phyloP scores from a whole-genome alignment of 2,888 invertebrate species.

The Calameuta filiformis region DNA sequence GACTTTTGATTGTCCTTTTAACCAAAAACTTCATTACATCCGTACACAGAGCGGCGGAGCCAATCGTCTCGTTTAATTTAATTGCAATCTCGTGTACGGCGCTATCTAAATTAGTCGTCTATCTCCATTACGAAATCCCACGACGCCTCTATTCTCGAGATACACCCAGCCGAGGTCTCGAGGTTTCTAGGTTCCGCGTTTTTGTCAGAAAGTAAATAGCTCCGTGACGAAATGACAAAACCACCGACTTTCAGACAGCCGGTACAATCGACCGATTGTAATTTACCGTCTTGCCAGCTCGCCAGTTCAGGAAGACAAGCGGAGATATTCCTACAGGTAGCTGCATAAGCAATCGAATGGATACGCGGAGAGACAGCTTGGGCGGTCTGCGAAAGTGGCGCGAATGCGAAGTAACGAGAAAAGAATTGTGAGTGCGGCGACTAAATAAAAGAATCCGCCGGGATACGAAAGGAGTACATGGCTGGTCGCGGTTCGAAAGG shows the following conservation, averaged over 20 bases:
- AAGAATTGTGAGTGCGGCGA: neutral
- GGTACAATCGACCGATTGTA: neutral
- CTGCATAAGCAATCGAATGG: neutral
- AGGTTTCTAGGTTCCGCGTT: neutral
- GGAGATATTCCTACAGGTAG: neutral
- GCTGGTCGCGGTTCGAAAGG: slow-evolving; percentile 49
- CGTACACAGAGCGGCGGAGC: neutral
- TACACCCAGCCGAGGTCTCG: neutral
- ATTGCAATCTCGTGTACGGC: neutral
- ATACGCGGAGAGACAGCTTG: neutral
- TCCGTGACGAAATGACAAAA: neutral
- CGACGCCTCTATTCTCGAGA: neutral
- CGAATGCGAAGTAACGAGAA: neutral
- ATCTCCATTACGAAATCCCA: neutral
- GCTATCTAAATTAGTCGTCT: slow-evolving; percentile 6
- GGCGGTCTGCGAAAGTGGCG: neutral
- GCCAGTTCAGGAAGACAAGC: neutral
- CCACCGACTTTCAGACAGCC: neutral
- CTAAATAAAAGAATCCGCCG: neutral
- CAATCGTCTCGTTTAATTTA: neutral
- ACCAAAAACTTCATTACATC: neutral
- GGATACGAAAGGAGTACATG: neutral
- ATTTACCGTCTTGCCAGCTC: neutral
- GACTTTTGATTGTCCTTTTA: neutral
- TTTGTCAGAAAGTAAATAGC: neutral